phyloP scores from a whole-genome alignment of 2,888 invertebrate species.

The Drosophila melanosoma region DNA sequence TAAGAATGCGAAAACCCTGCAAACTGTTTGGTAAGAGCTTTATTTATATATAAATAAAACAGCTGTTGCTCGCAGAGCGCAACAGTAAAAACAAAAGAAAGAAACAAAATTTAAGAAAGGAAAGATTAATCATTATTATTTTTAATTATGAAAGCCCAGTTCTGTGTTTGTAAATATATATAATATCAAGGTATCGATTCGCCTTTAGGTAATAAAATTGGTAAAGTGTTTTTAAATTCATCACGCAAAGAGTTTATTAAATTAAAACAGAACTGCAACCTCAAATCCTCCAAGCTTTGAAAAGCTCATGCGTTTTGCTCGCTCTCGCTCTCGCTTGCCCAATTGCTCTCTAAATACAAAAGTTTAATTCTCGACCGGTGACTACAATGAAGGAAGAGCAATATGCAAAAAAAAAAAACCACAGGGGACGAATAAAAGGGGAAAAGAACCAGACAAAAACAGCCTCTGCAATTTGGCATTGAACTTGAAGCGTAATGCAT shows the following conservation, averaged over 20 bases:
- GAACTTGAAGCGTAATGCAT: slow-evolving; percentile 60
- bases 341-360: slow-evolving; percentile 27
- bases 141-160: slow-evolving; percentile 1
- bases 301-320: slow-evolving; percentile 36
- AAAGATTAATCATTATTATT: background rate
- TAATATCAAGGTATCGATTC: slow-evolving; percentile 5
- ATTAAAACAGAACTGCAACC: background rate
- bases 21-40: background rate
- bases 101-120: background rate
- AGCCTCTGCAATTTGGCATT: slow-evolving; percentile 59
- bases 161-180: background rate
- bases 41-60: slow-evolving; percentile 9
- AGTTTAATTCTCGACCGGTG: slow-evolving; percentile 20
- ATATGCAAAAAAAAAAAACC: slow-evolving; percentile 32
- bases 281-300: background rate
- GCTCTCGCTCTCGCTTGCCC: slow-evolving; percentile 19
- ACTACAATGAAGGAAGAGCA: slow-evolving; percentile 8
- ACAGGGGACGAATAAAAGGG: slow-evolving; percentile 16
- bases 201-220: background rate
- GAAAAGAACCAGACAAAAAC: slow-evolving; percentile 14
- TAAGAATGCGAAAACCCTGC: slow-evolving; percentile 53
- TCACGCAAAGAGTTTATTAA: background rate
- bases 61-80: slow-evolving; percentile 15
- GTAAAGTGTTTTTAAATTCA: background rate
- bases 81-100: background rate